Conservation (phyloP, 2,888 invertebrate species). For the Epistrophella euchroma region DNA sequence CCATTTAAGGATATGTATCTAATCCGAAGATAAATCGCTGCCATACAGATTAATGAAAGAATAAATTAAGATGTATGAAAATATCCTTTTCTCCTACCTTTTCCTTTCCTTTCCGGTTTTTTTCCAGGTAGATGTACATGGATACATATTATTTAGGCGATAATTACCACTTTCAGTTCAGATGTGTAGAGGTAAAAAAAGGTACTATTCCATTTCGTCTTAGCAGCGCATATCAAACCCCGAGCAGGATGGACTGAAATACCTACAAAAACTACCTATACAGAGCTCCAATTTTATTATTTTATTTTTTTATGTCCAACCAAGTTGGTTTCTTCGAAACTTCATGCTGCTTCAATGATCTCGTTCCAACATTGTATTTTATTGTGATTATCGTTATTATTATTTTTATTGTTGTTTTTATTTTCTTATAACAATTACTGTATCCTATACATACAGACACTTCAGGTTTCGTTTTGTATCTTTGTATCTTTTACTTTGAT, state of each 20-base stretch:
- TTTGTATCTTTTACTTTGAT: conserved; percentile 36
- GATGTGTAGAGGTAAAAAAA: conserved; percentile 25
- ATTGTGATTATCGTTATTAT: conserved; percentile 70
- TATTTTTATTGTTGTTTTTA: conserved; percentile 59
- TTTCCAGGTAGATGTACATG: conserved; percentile 22
- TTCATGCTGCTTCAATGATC: conserved; percentile 59
- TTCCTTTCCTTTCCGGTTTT: conserved; percentile 22
- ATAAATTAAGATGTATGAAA: conserved; percentile 12
- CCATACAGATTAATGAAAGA: neutral
- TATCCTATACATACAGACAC: neutral
- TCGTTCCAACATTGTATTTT: conserved; percentile 71
- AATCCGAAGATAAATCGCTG: conserved; percentile 2
- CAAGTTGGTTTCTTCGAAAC: neutral
- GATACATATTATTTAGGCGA: conserved; percentile 46
- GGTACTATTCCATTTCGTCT: conserved; percentile 5
- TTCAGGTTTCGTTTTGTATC: neutral
- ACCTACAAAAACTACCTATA: neutral
- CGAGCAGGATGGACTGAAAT: neutral
- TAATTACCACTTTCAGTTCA: conserved; percentile 51
- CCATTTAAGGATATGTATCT: neutral
- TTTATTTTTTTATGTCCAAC: neutral
- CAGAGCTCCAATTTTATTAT: conserved; percentile 9
- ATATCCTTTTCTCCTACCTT: neutral
- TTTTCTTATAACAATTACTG: conserved; percentile 55
- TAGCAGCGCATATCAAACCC: conserved; percentile 3